Base-by-base conservation (phyloP, 37 sponge, comb jelly and placozoan genomes). In the Bolinopsis microptera region DNA sequence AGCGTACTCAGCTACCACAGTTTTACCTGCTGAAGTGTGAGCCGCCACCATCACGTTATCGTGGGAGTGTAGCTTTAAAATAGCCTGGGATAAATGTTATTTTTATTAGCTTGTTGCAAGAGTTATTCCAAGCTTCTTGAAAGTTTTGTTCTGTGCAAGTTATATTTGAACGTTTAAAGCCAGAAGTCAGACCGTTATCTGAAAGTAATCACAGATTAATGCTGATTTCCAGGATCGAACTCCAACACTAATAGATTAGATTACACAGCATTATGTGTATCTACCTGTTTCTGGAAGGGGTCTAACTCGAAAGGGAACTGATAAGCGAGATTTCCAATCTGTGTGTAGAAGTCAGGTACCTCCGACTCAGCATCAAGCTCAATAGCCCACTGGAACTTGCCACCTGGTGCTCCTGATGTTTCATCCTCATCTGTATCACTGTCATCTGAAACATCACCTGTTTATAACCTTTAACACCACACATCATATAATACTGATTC, bases 1-100 rank as follows among this genome's bases (percentile, higher is more conserved):
- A 67, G 98, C 98, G 88, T 98, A 98, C 86, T 98, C 98, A 1
- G 98, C 98, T n/a, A 98, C 96, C 69, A 98, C 98, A n/a, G 98
- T 98, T 83, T 98, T 98, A 0, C 98, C 98, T 69, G 98, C 98
- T 68, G 97, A 97, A 23, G 98, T 98, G 90, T 98, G 98, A 9
- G 98, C 98, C 40, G 98, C 96, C n/a, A 98, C 97, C 95, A 98
- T 97, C 86, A 98, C 98, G 95, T 80, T 95, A 48, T 98, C 98
- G 32, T 96, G 96, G 23, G 67, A 76, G 92, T 98, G 96, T 3
- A 98, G 95, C 48, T 94, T 93, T 8, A 96, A 69, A 32, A 98
- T 95, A 35, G 98, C 98, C 94, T 96, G 97, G 33, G n/a, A n/a
- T n/a, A n/a, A n/a, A n/a, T n/a, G n/a, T n/a, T n/a, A n/a, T n/a